Evolutionary conservation across 2,888 invertebrate species (phyloP).

Genomic region (Ganaspis brasiliensis): DNA sequence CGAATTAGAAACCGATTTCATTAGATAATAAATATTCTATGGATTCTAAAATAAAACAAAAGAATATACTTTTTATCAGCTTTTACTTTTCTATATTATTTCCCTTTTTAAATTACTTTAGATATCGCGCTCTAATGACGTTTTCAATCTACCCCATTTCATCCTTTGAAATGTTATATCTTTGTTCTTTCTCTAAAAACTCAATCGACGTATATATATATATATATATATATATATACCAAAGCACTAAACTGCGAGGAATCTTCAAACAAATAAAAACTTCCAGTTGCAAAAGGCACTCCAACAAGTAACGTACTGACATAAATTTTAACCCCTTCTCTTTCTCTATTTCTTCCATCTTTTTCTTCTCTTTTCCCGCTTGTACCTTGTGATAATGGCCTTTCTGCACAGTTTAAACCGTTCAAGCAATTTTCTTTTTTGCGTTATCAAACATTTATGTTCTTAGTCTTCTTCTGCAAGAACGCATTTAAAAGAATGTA

Average conservation of each 20-base stretch:
- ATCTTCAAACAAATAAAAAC: slow-evolving; percentile 65
- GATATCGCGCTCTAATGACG: not conserved
- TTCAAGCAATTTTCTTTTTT: slow-evolving; percentile 16
- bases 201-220: slow-evolving; percentile 57
- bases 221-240: slow-evolving; percentile 53
- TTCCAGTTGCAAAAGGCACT: slow-evolving; percentile 60
- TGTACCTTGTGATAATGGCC: slow-evolving; percentile 28
- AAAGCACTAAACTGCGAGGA: slow-evolving; percentile 60
- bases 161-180: slow-evolving; percentile 32
- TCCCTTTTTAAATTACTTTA: not conserved
- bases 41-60: too few species aligned
- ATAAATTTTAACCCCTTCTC: slow-evolving; percentile 63
- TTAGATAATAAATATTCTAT: too few species aligned
- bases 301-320: slow-evolving; percentile 61
- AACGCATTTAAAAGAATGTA: slow-evolving; percentile 18
- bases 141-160: slow-evolving; percentile 57
- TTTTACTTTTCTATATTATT: not conserved
- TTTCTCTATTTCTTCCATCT: slow-evolving; percentile 49
- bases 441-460: slow-evolving; percentile 35
- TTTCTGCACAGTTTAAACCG: slow-evolving; percentile 26
- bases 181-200: slow-evolving; percentile 45
- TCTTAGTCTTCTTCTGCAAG: slow-evolving; percentile 18
- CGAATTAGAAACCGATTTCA: too few species aligned
- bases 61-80: not conserved
- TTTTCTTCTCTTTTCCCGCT: slow-evolving; percentile 38